Percentiles rank a stretch among this genome's conserved stretches.
phyloP scores from a whole-genome alignment of 1,140 invertebrate genomes.

The Drosophila ambigua region DNA sequence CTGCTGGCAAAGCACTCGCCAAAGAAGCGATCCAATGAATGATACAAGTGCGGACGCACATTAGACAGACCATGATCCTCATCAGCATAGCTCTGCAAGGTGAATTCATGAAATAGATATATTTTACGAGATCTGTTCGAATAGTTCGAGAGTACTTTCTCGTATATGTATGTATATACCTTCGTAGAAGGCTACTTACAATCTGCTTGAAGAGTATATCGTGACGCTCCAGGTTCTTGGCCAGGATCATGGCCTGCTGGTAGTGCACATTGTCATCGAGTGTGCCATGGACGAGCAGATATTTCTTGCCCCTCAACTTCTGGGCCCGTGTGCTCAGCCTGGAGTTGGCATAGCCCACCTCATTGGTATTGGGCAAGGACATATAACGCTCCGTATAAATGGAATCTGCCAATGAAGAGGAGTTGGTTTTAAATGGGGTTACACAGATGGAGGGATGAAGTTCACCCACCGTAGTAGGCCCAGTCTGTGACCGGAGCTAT shows the following conservation, averaged over 20 bases:
- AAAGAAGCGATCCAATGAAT: conserved; percentile 94
- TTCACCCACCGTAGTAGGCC: conserved; percentile 91
- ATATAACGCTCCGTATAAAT: conserved; percentile 98
- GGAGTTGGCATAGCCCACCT: conserved; percentile 89
- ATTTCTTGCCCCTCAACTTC: conserved; percentile 89
- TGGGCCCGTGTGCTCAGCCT: conserved; percentile 89
- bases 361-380: conserved; percentile 93
- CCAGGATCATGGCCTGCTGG: conserved; percentile 96
- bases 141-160: too few relatives aligned
- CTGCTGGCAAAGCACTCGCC: conserved; percentile 87
- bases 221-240: conserved; percentile 92
- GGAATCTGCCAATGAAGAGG: conserved; percentile 89
- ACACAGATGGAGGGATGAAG: neutral
- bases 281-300: conserved; percentile 95
- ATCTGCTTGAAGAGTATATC: conserved; percentile 95
- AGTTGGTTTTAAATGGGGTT: neutral
- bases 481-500: conserved; percentile 96
- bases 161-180: too few relatives aligned
- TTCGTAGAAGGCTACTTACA: conserved; percentile 85
- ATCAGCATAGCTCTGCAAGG: conserved; percentile 94
- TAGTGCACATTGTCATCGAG: conserved; percentile 98
- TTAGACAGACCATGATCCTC: conserved; percentile 93
- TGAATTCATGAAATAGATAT: conserved; percentile 85
- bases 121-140: neutral
- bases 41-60: conserved; percentile 94